A percentile compares a stretch with the other conserved stretches of the same genome.
These are phyloP conservation scores for Trimorus sp. DNA, from an alignment of 2,888 invertebrate genomes.

Conservation along the genomic window DNA sequence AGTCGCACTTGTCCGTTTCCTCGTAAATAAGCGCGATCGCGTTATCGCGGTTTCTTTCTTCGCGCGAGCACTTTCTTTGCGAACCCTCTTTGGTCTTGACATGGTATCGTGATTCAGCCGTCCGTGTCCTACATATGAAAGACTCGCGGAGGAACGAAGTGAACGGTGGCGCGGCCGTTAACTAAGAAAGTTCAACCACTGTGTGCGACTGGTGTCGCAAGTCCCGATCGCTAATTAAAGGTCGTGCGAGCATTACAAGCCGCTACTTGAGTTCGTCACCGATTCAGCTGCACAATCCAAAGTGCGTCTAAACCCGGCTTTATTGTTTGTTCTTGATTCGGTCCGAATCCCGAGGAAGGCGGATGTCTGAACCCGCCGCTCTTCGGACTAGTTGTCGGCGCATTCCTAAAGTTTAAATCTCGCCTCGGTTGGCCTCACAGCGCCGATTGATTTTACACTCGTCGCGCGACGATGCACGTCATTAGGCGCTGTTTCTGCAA, in stretches of 20 bases:
- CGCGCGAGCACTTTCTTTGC: slow-evolving; percentile 69
- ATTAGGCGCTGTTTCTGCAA: too few species aligned
- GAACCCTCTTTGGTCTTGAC: slow-evolving; percentile 73
- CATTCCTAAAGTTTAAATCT: slow-evolving; percentile 34
- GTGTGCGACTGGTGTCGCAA: slow-evolving; percentile 55
- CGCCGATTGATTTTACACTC: too few species aligned
- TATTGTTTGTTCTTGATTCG: slow-evolving; percentile 33
- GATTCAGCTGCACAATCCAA: slow-evolving; percentile 48
- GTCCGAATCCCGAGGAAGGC: slow-evolving; percentile 4
- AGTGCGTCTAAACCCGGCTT: slow-evolving; percentile 46
- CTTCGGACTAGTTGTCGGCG: slow-evolving; percentile 21
- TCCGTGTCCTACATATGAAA: slow-evolving; percentile 74
- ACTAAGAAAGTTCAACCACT: slow-evolving; percentile 67
- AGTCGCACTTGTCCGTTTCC: slow-evolving; percentile 13
- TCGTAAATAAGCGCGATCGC: slow-evolving; percentile 22
- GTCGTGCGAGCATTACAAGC: slow-evolving; percentile 57
- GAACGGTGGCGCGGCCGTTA: slow-evolving; percentile 68
- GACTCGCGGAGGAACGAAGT: slow-evolving; percentile 69
- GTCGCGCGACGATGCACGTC: too few species aligned
- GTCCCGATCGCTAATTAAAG: slow-evolving; percentile 63
- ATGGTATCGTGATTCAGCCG: slow-evolving; percentile 75
- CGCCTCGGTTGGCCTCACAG: too few species aligned
- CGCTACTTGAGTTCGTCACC: slow-evolving; percentile 40
- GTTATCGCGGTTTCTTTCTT: slow-evolving; percentile 59
- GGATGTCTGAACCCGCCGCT: not conserved